A percentile compares a stretch with the other conserved stretches of the same genome.
These are phyloP conservation scores for Pantherophis vulpinus DNA, from an alignment of 2,797 vertebrate species.

Conservation along the genomic window DNA sequence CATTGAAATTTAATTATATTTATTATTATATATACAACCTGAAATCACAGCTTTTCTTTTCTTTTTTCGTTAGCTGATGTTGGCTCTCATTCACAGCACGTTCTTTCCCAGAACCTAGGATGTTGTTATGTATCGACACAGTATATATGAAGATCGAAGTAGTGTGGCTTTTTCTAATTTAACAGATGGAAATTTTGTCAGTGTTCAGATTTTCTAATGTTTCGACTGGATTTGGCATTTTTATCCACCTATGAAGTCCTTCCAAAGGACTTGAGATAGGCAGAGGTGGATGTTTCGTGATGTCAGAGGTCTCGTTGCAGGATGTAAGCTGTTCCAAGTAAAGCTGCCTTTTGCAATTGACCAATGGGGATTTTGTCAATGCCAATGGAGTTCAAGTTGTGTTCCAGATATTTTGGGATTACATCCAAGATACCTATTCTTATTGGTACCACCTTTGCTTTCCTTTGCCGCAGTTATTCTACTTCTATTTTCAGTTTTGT, in stretches of 20 bases:
- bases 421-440: neutral
- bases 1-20: neutral
- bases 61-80: neutral
- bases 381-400: neutral
- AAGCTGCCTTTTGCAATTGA: neutral
- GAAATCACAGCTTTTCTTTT: neutral
- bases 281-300: neutral
- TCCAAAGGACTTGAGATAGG: neutral
- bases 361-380: neutral
- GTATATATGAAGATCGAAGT: neutral
- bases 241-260: neutral
- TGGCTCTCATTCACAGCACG: neutral
- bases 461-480: neutral
- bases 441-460: neutral
- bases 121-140: neutral
- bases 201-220: neutral
- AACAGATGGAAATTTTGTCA: neutral
- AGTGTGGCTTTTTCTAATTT: neutral
- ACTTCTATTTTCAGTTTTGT: neutral
- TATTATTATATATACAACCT: neutral
- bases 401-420: neutral
- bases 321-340: neutral
- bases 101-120: neutral
- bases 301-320: fast-evolving
- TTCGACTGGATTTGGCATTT: neutral